Evolutionary conservation across 2,888 invertebrate species (phyloP).

Genomic region (Mythimna vitellina): DNA sequence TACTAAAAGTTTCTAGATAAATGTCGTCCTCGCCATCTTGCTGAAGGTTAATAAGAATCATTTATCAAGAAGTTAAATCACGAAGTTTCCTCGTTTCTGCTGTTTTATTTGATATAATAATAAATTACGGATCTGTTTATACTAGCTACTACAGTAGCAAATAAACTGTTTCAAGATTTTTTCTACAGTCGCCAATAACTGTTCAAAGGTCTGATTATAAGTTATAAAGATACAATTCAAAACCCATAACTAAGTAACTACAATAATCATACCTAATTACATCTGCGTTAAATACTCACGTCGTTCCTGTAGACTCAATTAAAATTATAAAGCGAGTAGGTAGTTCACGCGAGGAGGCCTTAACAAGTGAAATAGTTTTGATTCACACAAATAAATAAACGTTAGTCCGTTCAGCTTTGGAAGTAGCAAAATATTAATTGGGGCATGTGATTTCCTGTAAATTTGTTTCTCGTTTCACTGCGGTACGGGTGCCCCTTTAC

Average conservation of each 20-base stretch:
- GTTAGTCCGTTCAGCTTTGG: slow-evolving; percentile 45
- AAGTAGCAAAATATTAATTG: slow-evolving; percentile 71
- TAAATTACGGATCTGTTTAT: slow-evolving; percentile 43
- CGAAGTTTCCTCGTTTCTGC: slow-evolving; percentile 54
- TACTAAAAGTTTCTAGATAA: slow-evolving; percentile 56
- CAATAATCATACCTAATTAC: slow-evolving; percentile 8
- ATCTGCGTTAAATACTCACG: slow-evolving; percentile 11
- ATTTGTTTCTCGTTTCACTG: slow-evolving; percentile 67
- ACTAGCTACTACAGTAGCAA: background rate
- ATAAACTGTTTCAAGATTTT: background rate
- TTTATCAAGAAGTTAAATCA: slow-evolving; percentile 63
- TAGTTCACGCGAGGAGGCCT: slow-evolving; percentile 3
- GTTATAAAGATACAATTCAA: slow-evolving; percentile 11
- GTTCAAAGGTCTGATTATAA: slow-evolving; percentile 5
- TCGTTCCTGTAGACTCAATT: slow-evolving; percentile 20
- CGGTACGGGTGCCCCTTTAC: slow-evolving; percentile 53
- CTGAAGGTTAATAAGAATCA: slow-evolving; percentile 62
- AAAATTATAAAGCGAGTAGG: slow-evolving; percentile 21
- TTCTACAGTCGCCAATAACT: slow-evolving; percentile 9
- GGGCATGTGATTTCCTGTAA: slow-evolving; percentile 71
- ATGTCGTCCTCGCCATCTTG: slow-evolving; percentile 50
- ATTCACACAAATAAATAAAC: slow-evolving; percentile 60
- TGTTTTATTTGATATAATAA: slow-evolving; percentile 53
- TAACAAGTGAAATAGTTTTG: slow-evolving; percentile 16
- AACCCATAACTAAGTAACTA: background rate